Conservation (phyloP, 2,797 vertebrate species). For the Chromobotia macracanthus region DNA sequence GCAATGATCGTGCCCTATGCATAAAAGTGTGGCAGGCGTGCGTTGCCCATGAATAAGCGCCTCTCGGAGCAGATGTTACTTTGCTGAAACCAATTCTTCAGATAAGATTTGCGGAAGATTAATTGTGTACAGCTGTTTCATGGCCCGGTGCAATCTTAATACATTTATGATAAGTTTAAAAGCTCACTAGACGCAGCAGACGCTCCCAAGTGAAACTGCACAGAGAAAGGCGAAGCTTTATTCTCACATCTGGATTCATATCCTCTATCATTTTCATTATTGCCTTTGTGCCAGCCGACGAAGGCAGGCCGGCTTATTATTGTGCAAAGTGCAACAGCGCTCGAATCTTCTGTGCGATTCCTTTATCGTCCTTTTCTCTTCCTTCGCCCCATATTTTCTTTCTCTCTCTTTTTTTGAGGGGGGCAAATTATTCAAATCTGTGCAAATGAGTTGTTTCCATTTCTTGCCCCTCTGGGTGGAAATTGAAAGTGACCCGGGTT, state of each 20-base stretch:
- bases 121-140: conserved; percentile 99
- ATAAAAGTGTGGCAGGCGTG: conserved; percentile 85
- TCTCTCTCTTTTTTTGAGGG: conserved; percentile 59
- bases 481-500: conserved; percentile 97
- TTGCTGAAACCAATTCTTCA: conserved; percentile 94
- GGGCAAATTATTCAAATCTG: conserved; percentile 99
- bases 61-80: conserved; percentile 94
- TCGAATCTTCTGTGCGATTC: conserved; percentile 47
- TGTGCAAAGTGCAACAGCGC: conserved; percentile 78
- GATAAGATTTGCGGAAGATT: conserved; percentile 98
- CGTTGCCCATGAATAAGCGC: conserved; percentile 94
- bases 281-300: conserved; percentile 80
- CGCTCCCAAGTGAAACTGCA: conserved; percentile 83
- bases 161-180: conserved; percentile 99
- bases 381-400: conserved; percentile 49
- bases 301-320: conserved; percentile 81
- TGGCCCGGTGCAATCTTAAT: conserved; percentile 99
- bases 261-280: conserved; percentile 91
- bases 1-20: conserved; percentile 92
- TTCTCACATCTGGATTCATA: conserved; percentile 97
- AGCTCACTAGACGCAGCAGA: conserved; percentile 89
- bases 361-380: conserved; percentile 59
- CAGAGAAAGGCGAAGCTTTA: conserved; percentile 79
- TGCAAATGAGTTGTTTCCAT: conserved; percentile 99
- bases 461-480: conserved; percentile 92